Conservation (phyloP, 2,797 vertebrate genomes). For the Trachurus trachurus region DNA sequence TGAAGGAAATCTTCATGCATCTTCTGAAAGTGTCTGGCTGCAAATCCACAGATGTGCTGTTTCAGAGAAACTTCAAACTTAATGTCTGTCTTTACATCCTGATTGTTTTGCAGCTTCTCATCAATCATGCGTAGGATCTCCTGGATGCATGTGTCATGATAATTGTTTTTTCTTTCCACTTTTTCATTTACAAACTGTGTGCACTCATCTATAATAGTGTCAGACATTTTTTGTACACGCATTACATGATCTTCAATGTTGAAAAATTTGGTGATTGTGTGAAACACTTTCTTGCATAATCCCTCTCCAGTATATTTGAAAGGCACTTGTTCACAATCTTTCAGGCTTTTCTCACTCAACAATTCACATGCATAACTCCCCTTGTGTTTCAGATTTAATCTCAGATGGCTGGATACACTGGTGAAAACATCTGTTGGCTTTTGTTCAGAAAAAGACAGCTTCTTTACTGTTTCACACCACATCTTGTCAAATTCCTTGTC, state of each 20-base stretch:
- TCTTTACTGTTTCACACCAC: constrained; percentile 60
- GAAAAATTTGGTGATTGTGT: too few relatives aligned
- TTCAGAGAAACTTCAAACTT: too few relatives aligned
- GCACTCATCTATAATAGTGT: constrained; percentile 56
- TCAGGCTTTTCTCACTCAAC: background rate
- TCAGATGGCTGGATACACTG: constrained; percentile 15
- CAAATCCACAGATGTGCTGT: too few relatives aligned
- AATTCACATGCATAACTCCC: constrained; percentile 53
- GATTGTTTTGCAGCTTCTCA: background rate
- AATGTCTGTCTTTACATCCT: constrained; percentile 36
- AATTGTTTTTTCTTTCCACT: constrained; percentile 36
- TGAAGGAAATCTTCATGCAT: too few relatives aligned
- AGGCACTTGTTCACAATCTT: background rate
- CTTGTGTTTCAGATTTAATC: constrained; percentile 53
- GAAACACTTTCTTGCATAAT: too few relatives aligned
- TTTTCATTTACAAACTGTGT: constrained; percentile 24
- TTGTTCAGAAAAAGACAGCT: constrained; percentile 25
- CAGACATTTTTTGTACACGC: too few relatives aligned
- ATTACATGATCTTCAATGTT: too few relatives aligned
- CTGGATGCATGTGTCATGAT: constrained; percentile 73
- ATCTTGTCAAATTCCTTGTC: constrained; percentile 67
- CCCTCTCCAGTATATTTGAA: constrained; percentile 40
- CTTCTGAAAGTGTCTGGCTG: too few relatives aligned
- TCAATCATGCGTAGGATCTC: constrained; percentile 76
- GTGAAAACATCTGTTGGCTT: constrained; percentile 6